Base-by-base conservation (phyloP, 2,797 vertebrate species). In the Serranus cabrilla region DNA sequence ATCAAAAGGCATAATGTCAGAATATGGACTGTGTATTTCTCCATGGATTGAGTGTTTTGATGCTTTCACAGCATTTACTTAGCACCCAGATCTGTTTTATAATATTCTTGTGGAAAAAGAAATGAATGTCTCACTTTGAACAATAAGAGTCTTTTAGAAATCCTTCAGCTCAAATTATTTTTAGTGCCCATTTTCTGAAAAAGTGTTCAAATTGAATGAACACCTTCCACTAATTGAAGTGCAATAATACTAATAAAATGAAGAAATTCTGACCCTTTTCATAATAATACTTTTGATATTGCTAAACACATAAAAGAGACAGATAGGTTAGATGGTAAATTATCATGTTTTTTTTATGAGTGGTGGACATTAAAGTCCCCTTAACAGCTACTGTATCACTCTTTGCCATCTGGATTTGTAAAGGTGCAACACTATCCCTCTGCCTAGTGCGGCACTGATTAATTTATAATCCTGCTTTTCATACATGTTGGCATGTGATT, bases 401-500 rank as follows among this genome's bases (percentile, higher is more conserved):
- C 16, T 25, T 17, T 55, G 14, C 18, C 42, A 70, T 62, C 34
- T 79, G 39, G 37, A 52, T 67, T 50, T 69, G 20, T 58, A 50
- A 60, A 60, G 0, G 9, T 70, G 69, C 11, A 34, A 57, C 67
- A 11, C 23, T 25, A 55, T 46, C n/a, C 46, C 13, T 61, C 39
- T 17, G 23, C 13, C 42, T 14, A 17, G 14, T 42, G 37, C 12
- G 21, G 25, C 18, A 27, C 23, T 76, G 69, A 71, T 51, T 50
- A 5, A 70, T 78, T 60, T 58, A 65, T 54, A 39, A 73, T 51
- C 47, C 20, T 18, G 25, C 49, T 43, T 25, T 37, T 31, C 25
- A 27, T 17, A 34, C 62, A 72, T 23, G 43, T 21, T 65, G 73
- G 45, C 66, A 42, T 66, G 34, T 5, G 25, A 71, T 42, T 63